Evolutionary conservation across 2,113 vertebrate species (phyloP).

Genomic region (Dicentrarchus labrax): DNA sequence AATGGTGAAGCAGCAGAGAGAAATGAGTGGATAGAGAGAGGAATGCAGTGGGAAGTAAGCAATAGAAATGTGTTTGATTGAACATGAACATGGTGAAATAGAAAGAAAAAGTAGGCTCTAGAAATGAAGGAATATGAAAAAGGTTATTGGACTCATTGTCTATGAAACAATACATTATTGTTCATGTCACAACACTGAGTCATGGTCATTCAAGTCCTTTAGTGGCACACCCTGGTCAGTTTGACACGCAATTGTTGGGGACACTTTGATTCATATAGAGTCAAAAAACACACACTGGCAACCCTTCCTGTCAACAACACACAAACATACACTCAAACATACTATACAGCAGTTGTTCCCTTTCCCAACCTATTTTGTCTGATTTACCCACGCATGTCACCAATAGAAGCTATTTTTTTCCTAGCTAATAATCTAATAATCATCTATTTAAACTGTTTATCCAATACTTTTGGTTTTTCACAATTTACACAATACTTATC

Average conservation of each 20-base stretch:
- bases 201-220: conserved; percentile 10
- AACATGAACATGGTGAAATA: not conserved
- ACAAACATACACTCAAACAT: not conserved
- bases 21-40: conserved; percentile 9
- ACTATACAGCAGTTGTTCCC: not conserved
- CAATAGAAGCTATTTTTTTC: no score
- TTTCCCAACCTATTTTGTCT: not conserved
- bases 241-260: conserved; percentile 11
- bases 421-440: no score
- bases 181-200: conserved; percentile 37
- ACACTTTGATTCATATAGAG: conserved; percentile 8
- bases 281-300: conserved; percentile 4
- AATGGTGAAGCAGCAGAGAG: not conserved
- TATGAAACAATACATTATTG: conserved; percentile 1
- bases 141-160: conserved; percentile 5
- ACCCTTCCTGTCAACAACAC: conserved; percentile 12
- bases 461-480: no score
- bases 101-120: not conserved
- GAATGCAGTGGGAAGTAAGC: not conserved
- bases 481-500: no score
- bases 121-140: conserved; percentile 1
- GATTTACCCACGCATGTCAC: not conserved
- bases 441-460: no score
- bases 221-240: conserved; percentile 43
- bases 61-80: conserved; percentile 5